Evolutionary conservation across 2,113 vertebrate genomes (phyloP).

Genomic region (Damaliscus lunatus): DNA sequence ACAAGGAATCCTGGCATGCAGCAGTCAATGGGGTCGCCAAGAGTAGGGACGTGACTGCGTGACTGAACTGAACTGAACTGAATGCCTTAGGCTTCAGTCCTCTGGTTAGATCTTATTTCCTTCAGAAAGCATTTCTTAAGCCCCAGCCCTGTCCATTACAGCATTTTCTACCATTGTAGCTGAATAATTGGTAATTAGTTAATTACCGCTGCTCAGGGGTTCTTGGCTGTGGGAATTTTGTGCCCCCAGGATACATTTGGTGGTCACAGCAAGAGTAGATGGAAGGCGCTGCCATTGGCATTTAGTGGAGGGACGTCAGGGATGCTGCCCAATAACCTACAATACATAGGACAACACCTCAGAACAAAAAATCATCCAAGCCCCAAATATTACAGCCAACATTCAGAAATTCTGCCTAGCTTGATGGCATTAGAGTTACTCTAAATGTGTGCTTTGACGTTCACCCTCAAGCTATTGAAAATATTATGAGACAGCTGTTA

Average conservation of each 20-base stretch:
- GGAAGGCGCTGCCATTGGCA: not conserved
- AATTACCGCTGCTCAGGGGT: not conserved
- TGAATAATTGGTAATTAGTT: not conserved
- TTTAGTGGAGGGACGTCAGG: not conserved
- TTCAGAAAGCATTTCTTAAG: not conserved
- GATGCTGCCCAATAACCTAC: not conserved
- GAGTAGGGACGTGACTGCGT: not conserved
- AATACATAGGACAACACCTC: not conserved
- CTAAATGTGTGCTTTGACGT: not conserved
- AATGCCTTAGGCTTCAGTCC: not conserved
- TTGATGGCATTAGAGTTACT: not conserved
- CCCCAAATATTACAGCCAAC: not conserved
- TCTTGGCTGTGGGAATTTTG: not conserved
- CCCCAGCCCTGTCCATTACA: not conserved
- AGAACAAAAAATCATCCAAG: not conserved
- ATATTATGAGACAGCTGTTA: not conserved
- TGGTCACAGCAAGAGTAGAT: not conserved
- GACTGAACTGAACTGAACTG: not conserved
- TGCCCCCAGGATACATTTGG: not conserved
- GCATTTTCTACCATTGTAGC: not conserved
- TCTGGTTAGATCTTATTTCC: not conserved
- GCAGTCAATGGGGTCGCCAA: rapidly evolving
- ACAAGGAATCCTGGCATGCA: not conserved
- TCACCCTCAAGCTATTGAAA: not conserved
- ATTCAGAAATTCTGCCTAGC: not conserved